phyloP scores from a whole-genome alignment of 2,797 vertebrate species.

The Bradypodion pumilum region DNA sequence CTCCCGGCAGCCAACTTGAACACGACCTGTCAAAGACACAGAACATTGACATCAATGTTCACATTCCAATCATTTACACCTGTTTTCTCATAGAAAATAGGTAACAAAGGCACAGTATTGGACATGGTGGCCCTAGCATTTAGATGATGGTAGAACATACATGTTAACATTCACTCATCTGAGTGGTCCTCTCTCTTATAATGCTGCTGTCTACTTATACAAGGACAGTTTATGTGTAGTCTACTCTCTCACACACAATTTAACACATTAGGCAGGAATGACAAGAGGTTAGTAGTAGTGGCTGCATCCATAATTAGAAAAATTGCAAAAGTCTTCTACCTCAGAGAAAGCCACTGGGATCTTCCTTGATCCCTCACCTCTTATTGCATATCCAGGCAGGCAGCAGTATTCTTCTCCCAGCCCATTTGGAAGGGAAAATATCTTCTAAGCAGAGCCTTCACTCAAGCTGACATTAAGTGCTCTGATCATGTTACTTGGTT shows the following conservation, averaged over 20 bases:
- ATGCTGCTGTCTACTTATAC: neutral
- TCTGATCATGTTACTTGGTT: neutral
- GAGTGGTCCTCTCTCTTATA: neutral
- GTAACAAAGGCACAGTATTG: conserved; percentile 1
- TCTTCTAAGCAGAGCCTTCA: neutral
- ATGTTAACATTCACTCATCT: neutral
- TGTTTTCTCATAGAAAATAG: conserved; percentile 30
- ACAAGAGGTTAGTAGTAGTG: neutral
- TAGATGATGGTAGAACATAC: neutral
- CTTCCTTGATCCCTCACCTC: neutral
- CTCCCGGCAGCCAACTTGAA: conserved; percentile 92
- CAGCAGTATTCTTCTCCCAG: neutral
- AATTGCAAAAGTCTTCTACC: neutral
- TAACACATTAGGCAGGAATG: neutral
- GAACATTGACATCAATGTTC: conserved; percentile 31
- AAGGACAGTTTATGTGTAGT: neutral
- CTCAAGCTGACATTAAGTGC: neutral
- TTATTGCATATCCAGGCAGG: neutral
- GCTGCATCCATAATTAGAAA: neutral
- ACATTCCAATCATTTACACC: conserved; percentile 26
- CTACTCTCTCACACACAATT: too few species aligned
- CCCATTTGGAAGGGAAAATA: neutral
- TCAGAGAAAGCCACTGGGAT: neutral
- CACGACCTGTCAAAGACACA: conserved; percentile 75
- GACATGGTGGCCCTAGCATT: neutral